Evolutionary conservation across 2,113 vertebrate species (phyloP), one percentile per base, ranked within the genome.

Genomic region (Collichthys lucidus): DNA sequence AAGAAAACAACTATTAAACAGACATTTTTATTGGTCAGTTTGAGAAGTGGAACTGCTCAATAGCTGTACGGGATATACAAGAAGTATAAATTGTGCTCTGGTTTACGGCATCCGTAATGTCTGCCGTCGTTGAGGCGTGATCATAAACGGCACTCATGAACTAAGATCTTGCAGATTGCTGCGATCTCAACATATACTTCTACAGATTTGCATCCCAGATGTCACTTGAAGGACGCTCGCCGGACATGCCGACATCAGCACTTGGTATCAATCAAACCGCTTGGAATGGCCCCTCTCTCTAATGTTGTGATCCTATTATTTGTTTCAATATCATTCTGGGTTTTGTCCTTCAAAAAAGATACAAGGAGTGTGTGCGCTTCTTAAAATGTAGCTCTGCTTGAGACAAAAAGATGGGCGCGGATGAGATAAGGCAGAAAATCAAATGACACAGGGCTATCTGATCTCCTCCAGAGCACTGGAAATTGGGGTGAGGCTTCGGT

Each of bases 401-500:
- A 92, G 92, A 94, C 93, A 91, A 92, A 92, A 92, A 93, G 93
- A 94, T 94, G 91, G 91, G 89, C 83, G 47, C 73, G 11, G 91
- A 92, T 89, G 92, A 93, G 92, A 93, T 93, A 92, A 94, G 92
- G 89, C 86, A 85, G 87, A 92, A 92, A 94, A 94, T 92, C 91
- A 92, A 94, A 94, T 92, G 93, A 92, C 92, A 94, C 81, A 69
- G 88, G 91, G 92, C 88, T 92, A 94, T 93, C 92, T 93, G 88
- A 93, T 94, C 91, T 91, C 86, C 92, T 90, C 87, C 84, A 74
- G 88, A 94, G 91, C 93, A 90, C 85, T 90, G 94, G 91, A 94
- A 94, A 96, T 94, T 94, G 92, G 92, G 93, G 93, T 93, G 90
- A 95, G 86, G 83, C 89, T 94, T 83, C 24, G 44, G 90, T 93